Evolutionary conservation across 2,888 invertebrate species (phyloP).

Genomic region (Cactoblastis cactorum): DNA sequence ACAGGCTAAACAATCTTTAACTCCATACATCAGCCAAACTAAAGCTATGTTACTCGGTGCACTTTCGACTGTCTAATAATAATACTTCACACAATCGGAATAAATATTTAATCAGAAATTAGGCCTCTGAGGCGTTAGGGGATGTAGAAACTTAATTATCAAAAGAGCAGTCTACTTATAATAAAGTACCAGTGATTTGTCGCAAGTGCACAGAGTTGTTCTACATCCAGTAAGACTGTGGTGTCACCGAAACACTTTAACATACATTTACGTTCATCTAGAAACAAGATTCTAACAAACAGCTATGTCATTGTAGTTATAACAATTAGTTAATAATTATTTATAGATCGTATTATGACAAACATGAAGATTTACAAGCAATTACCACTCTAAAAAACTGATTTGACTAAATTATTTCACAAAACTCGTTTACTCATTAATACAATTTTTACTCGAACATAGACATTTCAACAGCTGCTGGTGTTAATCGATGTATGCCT

Average conservation of each 20-base stretch:
- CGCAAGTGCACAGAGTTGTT: constrained; percentile 37
- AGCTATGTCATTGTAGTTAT: not conserved
- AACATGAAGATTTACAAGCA: not conserved
- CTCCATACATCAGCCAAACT: constrained; percentile 34
- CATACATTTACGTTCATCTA: not conserved
- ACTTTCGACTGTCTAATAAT: constrained; percentile 36
- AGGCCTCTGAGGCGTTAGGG: constrained; percentile 26
- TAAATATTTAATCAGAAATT: constrained; percentile 23
- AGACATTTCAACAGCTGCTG: too few relatives aligned
- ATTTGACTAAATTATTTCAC: too few relatives aligned
- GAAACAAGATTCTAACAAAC: not conserved
- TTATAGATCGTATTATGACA: not conserved
- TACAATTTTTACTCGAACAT: too few relatives aligned
- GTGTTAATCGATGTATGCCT: too few relatives aligned
- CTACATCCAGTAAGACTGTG: not conserved
- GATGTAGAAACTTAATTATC: constrained; percentile 19
- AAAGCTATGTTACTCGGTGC: constrained; percentile 38
- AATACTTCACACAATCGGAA: constrained; percentile 18
- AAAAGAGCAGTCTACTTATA: constrained; percentile 21
- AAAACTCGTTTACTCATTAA: too few relatives aligned
- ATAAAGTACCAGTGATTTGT: constrained; percentile 18
- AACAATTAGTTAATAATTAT: not conserved
- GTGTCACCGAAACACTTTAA: not conserved
- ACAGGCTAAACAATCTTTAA: constrained; percentile 46
- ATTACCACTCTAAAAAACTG: not conserved